Evolutionary conservation across 1,140 invertebrate species (phyloP), one percentile per base, ranked within the genome.

Genomic region (Neomicropteryx cornuta): DNA sequence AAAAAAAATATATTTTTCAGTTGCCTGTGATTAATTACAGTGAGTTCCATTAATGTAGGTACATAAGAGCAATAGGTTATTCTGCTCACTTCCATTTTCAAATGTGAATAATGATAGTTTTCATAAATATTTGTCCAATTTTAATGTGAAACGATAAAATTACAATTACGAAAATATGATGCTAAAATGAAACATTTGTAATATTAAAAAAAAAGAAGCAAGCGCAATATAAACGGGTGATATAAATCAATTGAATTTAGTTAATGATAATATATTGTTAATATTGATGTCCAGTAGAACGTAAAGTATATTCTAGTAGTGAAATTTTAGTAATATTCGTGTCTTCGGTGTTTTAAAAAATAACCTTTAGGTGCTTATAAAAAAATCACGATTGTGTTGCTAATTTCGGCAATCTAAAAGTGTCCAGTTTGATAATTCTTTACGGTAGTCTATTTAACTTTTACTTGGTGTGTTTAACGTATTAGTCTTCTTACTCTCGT

Each of bases 141-240:
- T 61, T 49, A 40, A 58, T 60, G 60, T 60, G 53, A 53, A 62
- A 49, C 53, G 50, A 46, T 59, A 55, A 56, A 48, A 53, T 50
- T 52, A 58, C 41, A 55, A 56, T 56, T 53, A 52, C 50, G 45
- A 51, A 45, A 56, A n/a, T n/a, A n/a, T n/a, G n/a, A n/a, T n/a
- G n/a, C n/a, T 58, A 50, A 58, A 58, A 59, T 63, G 60, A 51
- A 53, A 59, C 56, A 55, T 54, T 60, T 48, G 52, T 56, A 53
- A 45, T 48, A 36, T 4, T 17, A 51, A 43, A 50, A 50, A 46
- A 54, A 54, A 50, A 53, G 44, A 46, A 44, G 30, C 32, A 48
- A 45, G 43, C 39, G 46, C 46, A 50, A 50, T 46, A 50, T 44
- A 42, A 43, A 50, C 46, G 44, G 49, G 49, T 48, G 46, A 50